phyloP scores from a whole-genome alignment of 1,140 invertebrate species.

The Tetragonula clypearis region DNA sequence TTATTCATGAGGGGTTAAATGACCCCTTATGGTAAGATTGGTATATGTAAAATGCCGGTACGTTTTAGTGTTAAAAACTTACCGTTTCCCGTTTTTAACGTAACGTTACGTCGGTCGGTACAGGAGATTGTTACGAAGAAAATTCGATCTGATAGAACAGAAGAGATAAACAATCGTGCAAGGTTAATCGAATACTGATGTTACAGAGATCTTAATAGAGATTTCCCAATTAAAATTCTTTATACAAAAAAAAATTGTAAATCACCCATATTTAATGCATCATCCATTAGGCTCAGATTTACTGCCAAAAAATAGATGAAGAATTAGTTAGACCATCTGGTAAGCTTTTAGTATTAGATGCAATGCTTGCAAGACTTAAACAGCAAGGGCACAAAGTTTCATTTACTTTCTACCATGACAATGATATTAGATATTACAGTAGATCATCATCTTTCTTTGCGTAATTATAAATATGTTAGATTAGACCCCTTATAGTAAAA shows the following conservation, averaged over 20 bases:
- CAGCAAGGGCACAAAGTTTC: constrained; percentile 86
- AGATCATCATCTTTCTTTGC: constrained; percentile 86
- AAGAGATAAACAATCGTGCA: no score
- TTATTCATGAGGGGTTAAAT: no score
- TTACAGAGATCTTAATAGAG: no score
- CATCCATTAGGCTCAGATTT: constrained; percentile 76
- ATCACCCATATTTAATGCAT: constrained; percentile 88
- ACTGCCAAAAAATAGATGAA: constrained; percentile 79
- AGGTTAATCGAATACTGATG: no score
- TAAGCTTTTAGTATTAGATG: constrained; percentile 88
- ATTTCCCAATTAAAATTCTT: constrained; percentile 67
- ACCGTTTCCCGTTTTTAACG: no score
- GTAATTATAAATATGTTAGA: constrained; percentile 83
- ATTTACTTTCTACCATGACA: constrained; percentile 87
- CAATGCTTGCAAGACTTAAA: constrained; percentile 85
- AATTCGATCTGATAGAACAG: no score
- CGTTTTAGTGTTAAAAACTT: no score
- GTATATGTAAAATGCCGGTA: no score
- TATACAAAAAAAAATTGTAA: constrained; percentile 85
- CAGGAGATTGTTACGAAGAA: no score
- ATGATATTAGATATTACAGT: constrained; percentile 87
- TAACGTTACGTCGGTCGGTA: no score
- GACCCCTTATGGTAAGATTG: no score
- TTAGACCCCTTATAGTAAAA: constrained; percentile 80
- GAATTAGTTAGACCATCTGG: constrained; percentile 84